Conservation (phyloP, 2,888 invertebrate species). For the Agrochola macilenta region DNA sequence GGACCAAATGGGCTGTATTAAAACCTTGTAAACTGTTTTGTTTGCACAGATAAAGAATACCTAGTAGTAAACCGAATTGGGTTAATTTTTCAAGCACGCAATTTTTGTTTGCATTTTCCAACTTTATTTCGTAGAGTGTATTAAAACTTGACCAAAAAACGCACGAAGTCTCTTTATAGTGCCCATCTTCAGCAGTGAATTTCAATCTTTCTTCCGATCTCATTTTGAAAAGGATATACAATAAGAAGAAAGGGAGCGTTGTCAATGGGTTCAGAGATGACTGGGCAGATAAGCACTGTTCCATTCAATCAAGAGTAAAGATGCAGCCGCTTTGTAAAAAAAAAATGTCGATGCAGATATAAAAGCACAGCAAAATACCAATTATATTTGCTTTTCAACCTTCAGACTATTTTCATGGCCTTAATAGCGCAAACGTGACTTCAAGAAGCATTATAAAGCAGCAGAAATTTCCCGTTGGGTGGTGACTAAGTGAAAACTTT, state of each 20-base stretch:
- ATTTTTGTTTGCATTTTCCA: background rate
- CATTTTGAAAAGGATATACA: conserved; percentile 25
- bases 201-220: conserved; percentile 57
- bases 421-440: conserved; percentile 58
- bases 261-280: conserved; percentile 43
- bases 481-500: conserved; percentile 63
- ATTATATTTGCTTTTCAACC: conserved; percentile 31
- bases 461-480: conserved; percentile 50
- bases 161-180: conserved; percentile 12
- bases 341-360: conserved; percentile 18
- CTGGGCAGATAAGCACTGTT: conserved; percentile 37
- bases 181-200: conserved; percentile 21
- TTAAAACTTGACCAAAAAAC: conserved; percentile 1
- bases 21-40: conserved; percentile 44
- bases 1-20: conserved; percentile 62
- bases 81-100: conserved; percentile 12
- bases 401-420: conserved; percentile 51
- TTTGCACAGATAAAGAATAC: conserved; percentile 26
- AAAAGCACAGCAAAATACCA: conserved; percentile 20
- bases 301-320: conserved; percentile 35
- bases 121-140: background rate
- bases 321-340: conserved; percentile 17
- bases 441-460: conserved; percentile 55
- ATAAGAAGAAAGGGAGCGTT: conserved; percentile 50
- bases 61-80: background rate